phyloP scores from a whole-genome alignment of 2,888 invertebrate genomes.

The Drosophila pseudotakahashii region DNA sequence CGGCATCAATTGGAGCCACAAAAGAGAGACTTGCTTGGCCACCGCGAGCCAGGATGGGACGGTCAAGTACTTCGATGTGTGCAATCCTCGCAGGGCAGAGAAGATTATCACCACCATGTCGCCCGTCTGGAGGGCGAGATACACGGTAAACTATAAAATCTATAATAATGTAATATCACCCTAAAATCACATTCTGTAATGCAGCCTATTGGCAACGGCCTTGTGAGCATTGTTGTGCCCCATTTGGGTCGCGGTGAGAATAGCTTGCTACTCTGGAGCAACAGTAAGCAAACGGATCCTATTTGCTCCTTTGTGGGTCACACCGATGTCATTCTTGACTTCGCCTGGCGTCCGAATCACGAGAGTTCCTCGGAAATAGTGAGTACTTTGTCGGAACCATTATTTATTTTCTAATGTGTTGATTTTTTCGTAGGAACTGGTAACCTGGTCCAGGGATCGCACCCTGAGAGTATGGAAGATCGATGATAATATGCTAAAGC shows the following conservation, averaged over 20 bases:
- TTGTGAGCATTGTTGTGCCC: conserved; percentile 96
- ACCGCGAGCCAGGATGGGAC: conserved; percentile 98
- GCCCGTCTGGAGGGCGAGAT: conserved; percentile 96
- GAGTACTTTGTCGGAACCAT: conserved; percentile 12
- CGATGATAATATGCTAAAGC: conserved; percentile 92
- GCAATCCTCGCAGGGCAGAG: conserved; percentile 93
- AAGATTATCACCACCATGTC: conserved; percentile 91
- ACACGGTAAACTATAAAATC: conserved; percentile 86
- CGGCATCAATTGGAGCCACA: conserved; percentile 97
- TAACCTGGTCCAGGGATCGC: conserved; percentile 98
- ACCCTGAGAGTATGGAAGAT: conserved; percentile 95
- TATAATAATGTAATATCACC: fast-evolving
- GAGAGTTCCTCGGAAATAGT: conserved; percentile 83
- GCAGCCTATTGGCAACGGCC: conserved; percentile 95
- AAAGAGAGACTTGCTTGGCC: conserved; percentile 92
- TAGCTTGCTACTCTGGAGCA: conserved; percentile 91
- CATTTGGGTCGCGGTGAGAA: conserved; percentile 95
- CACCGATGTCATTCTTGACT: conserved; percentile 96
- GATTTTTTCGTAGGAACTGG: conserved; percentile 87
- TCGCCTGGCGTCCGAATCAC: conserved; percentile 94
- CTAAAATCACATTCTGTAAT: background rate
- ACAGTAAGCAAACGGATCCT: conserved; percentile 88
- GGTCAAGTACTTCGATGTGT: conserved; percentile 96
- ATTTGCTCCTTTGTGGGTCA: conserved; percentile 97
- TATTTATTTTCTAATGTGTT: background rate